Evolutionary conservation across 2,113 vertebrate genomes (phyloP), one percentile per base, ranked within the genome.

Genomic region (Caranx melampygus): DNA sequence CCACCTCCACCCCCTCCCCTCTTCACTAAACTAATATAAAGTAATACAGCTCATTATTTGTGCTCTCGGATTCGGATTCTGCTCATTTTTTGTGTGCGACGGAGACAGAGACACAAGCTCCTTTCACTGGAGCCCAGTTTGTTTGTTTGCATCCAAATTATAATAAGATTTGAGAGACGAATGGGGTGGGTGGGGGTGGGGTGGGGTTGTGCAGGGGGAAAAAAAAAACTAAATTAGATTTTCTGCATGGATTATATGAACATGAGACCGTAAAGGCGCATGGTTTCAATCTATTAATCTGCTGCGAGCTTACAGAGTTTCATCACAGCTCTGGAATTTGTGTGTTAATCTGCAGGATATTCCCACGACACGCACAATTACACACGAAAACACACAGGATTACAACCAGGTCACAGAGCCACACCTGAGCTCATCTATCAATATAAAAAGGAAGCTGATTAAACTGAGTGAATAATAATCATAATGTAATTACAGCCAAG

Each of bases 151-250:
- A 82, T 90, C 86, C 79, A 89, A 84, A 82, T 82, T 86, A 62
- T 94, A 94, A 95, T 90, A 6, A 74, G 77, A 93, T 95, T 94
- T 92, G 47, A 63, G 57, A 16, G 58, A 82, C 26, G 26, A 26
- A 26, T 26, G 26, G 26, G 26, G 26, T 26, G 26, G 26, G 26
- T 1, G 1, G 26, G 26, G 26, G 26, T 26, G 26, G 26, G 26
- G 26, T 26, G 26, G 26, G 26, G 26, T 26, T 26, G 26, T 26
- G 26, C 26, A 69, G 4, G 7, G 12, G 21, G 26, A 34, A 13
- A 1, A 3, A 78, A 86, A 68, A 86, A 87, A 37, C 74, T 18
- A 16, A 90, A 92, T 92, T 89, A 65, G 81, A 91, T 93, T 92
- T 91, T 82, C 85, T 74, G 62, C 72, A 45, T 66, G 71, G 77